Base-by-base conservation (phyloP, 2,797 vertebrate species). In the Pangasius krempfi region DNA sequence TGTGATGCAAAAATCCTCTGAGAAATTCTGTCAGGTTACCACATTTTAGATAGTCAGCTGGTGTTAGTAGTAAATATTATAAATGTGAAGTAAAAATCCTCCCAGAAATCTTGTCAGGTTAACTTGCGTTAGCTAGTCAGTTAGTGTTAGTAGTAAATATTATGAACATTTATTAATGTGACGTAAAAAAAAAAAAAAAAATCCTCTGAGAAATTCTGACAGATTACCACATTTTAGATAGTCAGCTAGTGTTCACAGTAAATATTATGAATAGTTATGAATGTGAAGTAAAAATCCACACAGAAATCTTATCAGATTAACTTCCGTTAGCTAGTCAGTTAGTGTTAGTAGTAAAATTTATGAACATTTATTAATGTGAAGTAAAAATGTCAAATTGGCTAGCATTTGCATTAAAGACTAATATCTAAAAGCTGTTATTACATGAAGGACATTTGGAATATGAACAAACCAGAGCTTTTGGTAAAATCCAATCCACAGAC, bases 401-500 rank as follows among this genome's bases (percentile, higher is more conserved):
- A 54, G 76, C 16, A 79, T 54, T 54, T 10, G 9, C 16, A 54
- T 6, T 8, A 78, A 78, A 30, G 47, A 18, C 47, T 6, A 52
- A 54, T 54, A 52, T 33, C 16, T 33, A 33, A 80, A 33, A 22
- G n/a, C 27, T 33, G 8, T 33, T 25, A 58, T 80, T 58, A 25
- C n/a, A 60, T 37, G 18, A 81, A 37, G 30, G 1, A 37, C 4
- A 37, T 58, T 25, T 80, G 30, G 54, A 60, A 60, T 60, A 60
- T 40, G 56, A 58, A 81, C 50, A 81, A 60, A 81, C 33, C 56
- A 81, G 33, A 58, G 54, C 54, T 81, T 81, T 33, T 60, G 20
- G 54, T 81, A 60, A 13, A 56, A 40, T 40, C 30, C 18, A 47
- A 44, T 56, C 7, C 70, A 78, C 27, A 27, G 22, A 62, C 50